Conservation (phyloP, 53 echinoderm and acorn worm genomes). For the Temnopleurus reevesii region DNA sequence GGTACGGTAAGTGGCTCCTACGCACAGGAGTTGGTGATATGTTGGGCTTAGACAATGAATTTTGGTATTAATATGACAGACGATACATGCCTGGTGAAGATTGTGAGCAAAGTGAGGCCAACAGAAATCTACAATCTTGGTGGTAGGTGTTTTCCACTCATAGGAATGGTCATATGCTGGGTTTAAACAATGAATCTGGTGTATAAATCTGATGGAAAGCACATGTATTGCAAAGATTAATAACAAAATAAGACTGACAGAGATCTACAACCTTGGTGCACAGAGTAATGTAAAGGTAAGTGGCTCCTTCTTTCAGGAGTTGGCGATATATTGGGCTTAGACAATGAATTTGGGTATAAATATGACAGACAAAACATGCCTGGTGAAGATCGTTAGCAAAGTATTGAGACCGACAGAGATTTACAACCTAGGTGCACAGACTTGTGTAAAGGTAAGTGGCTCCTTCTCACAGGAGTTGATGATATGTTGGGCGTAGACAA, state of each 20-base stretch:
- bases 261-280: conserved; percentile 99
- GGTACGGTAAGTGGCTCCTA: too few relatives aligned
- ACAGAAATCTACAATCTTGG: conserved; percentile 99
- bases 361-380: conserved; percentile 89
- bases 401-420: conserved; percentile 93
- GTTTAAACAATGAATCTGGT: too few relatives aligned
- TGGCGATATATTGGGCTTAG: too few relatives aligned
- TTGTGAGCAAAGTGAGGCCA: conserved; percentile 86
- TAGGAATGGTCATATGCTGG: too few relatives aligned
- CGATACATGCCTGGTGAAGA: conserved; percentile 98
- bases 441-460: conserved; percentile 89
- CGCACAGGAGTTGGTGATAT: too few relatives aligned
- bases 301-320: too few relatives aligned
- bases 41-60: too few relatives aligned
- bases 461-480: too few relatives aligned
- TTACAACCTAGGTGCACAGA: conserved; percentile 98
- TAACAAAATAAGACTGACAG: conserved; percentile 79
- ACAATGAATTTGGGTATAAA: too few relatives aligned
- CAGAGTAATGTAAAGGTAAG: conserved; percentile 98
- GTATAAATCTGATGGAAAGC: conserved; percentile 90
- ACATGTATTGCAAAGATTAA: conserved; percentile 97
- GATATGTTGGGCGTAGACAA: too few relatives aligned
- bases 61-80: too few relatives aligned
- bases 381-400: conserved; percentile 95
- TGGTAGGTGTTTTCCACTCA: too few relatives aligned